Base-by-base conservation (phyloP, 2,888 invertebrate species). In the Diaperis boleti region DNA sequence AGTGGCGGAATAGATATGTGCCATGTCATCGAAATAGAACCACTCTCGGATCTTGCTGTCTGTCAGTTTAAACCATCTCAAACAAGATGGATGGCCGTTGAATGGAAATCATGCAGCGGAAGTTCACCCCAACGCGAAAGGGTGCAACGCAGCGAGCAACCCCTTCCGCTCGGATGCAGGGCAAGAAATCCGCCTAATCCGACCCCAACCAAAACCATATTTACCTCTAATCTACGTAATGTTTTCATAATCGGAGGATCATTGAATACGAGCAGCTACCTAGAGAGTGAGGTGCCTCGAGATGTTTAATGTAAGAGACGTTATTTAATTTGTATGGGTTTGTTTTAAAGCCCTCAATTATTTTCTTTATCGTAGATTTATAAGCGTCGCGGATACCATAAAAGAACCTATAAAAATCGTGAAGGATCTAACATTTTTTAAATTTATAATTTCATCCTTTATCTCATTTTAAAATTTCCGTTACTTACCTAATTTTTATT, bases 21-120 rank as follows among this genome's bases (percentile, higher is more conserved):
- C 78, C 79, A 76, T 79, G 80, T 80, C 80, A 79, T 79, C 78
- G 75, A 69, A 75, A 78, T 78, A 75, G 77, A 74, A 74, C 74
- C 77, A 78, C 78, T 78, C 79, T 78, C 79, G 76, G 78, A 78
- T 79, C 79, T 78, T 79, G 79, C 79, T 79, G 80, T 80, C 81
- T 81, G 81, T 77, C 81, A 81, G 78, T 81, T 80, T 81, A 81
- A 81, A 81, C 80, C 80, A 79, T 80, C 84, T 85, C 85, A 85
- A 85, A 85, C 84, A 85, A 86, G 85, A 86, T 85, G 85, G 85
- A 86, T 86, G 85, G 84, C 83, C 83, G 82, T 82, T 83, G 85
- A 85, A 85, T 85, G 85, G 85, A 85, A 85, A 85, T 85, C 85
- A 84, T 85, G 85, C 80, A 77, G 78, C 78, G 77, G 78, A 76